phyloP scores from a whole-genome alignment of 2,113 vertebrate genomes.

The Litocranius walleri region DNA sequence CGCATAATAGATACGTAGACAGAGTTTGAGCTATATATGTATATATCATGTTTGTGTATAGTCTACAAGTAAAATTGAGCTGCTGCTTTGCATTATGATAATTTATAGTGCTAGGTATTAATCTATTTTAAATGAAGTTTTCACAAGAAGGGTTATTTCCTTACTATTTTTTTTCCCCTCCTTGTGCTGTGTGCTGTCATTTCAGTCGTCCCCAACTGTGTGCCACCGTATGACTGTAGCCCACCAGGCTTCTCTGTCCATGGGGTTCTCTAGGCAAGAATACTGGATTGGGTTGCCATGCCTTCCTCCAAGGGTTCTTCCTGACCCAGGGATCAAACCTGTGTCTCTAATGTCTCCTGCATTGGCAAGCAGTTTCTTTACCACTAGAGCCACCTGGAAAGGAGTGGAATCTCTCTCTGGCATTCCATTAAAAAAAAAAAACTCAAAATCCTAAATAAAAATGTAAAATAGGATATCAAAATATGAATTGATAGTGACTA shows the following conservation, averaged over 20 bases:
- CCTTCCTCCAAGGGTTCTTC: neutral
- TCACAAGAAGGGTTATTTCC: neutral
- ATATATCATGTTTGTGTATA: neutral
- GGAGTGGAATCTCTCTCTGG: neutral
- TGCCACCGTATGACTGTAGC: neutral
- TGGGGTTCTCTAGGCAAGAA: neutral
- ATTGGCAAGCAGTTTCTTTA: neutral
- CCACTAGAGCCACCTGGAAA: neutral
- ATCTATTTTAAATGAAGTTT: conserved; percentile 16
- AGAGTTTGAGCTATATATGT: neutral
- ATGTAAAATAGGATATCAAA: neutral
- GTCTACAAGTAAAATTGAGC: neutral
- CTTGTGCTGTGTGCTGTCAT: neutral
- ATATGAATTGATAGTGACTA: neutral
- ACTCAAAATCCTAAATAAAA: conserved; percentile 14
- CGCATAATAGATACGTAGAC: too few species aligned
- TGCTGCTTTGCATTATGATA: neutral
- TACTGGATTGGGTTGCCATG: neutral
- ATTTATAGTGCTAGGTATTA: neutral
- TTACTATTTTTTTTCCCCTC: neutral
- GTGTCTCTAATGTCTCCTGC: neutral
- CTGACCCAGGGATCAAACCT: neutral
- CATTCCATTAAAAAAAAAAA: neutral
- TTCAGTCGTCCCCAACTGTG: accelerated
- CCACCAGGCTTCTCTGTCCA: neutral